Percentiles rank a stretch among this genome's conserved stretches.
Evolutionary conservation across 2,113 vertebrate species (phyloP).

Genomic region (Glaucidium brasilianum): DNA sequence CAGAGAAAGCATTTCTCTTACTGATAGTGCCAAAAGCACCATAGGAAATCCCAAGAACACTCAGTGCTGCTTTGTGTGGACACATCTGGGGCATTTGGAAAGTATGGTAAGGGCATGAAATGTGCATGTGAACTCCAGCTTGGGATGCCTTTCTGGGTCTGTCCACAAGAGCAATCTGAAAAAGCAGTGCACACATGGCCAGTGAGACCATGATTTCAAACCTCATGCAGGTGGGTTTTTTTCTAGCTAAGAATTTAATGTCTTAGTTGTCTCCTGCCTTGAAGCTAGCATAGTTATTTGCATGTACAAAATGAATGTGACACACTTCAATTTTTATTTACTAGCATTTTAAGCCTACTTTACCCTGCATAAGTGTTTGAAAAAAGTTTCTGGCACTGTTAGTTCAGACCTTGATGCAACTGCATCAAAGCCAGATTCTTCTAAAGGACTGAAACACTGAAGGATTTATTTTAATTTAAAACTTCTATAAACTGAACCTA

Average conservation of each 20-base stretch:
- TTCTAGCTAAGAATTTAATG: neutral
- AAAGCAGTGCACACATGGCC: neutral
- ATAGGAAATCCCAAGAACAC: neutral
- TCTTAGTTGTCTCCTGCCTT: neutral
- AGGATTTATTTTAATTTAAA: neutral
- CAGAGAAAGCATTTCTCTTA: neutral
- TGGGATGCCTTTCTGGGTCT: neutral
- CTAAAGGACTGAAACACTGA: neutral
- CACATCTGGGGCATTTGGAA: neutral
- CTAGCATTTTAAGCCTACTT: neutral
- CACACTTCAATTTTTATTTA: neutral
- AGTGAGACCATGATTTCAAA: neutral
- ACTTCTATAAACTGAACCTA: neutral
- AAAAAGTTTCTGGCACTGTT: neutral
- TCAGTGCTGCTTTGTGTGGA: neutral
- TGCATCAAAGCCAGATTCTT: neutral
- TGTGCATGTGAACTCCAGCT: neutral
- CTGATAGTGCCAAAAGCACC: neutral
- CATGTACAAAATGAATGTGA: neutral
- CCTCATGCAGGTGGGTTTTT: neutral
- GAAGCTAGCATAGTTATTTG: neutral
- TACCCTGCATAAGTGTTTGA: neutral
- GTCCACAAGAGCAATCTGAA: neutral
- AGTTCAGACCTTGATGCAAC: neutral
- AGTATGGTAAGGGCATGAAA: neutral